Evolutionary conservation across 1,140 invertebrate species (phyloP), one percentile per base, ranked within the genome.

Genomic region (Drosophila busckii): DNA sequence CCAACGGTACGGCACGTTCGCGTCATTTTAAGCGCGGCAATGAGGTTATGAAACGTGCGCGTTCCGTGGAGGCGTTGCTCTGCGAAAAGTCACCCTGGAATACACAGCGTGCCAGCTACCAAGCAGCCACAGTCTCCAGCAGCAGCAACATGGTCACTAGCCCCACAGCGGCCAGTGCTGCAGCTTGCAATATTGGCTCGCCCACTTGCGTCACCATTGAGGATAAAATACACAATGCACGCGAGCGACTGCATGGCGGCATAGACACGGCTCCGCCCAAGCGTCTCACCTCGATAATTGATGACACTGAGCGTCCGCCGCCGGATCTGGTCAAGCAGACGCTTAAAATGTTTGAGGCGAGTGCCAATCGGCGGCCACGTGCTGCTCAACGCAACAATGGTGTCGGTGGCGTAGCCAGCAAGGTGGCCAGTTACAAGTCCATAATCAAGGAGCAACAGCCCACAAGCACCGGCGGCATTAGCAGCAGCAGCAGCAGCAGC

Each of bases 241-340:
- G 64, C 34, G 75, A 78, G 64, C 86, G 56, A 59, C 87, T 83
- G 44, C 83, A 69, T 52, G 71, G 64, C 29, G 83, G 76, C 17
- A 84, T 70, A 6, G 82, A 87, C 40, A 28, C 69, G 4, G 60
- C 68, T 19, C 89, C 89, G 10, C 92, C 93, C 7, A 92, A 92
- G 56, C 89, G 92, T 10, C 89, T 93, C 12, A 89, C 90, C 37
- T 92, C 93, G 1, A 87, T 94, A n/a, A 89, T 94, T 44, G 92
- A 92, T 49, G 93, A 95, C 28, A 92, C 92, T 0, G 95, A 96
- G 61, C 90, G 95, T 10, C 95, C 95, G 1, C 94, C 94, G 2
- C 92, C 93, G 1, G 95, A 96, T 90, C 90, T 95, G 32, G 95
- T 96, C 25, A 94, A 94, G 71, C 93, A 94, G 31, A 93, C 93